Base-by-base conservation (phyloP, 2,113 vertebrate species). In the Protobothrops flavoviridis region DNA sequence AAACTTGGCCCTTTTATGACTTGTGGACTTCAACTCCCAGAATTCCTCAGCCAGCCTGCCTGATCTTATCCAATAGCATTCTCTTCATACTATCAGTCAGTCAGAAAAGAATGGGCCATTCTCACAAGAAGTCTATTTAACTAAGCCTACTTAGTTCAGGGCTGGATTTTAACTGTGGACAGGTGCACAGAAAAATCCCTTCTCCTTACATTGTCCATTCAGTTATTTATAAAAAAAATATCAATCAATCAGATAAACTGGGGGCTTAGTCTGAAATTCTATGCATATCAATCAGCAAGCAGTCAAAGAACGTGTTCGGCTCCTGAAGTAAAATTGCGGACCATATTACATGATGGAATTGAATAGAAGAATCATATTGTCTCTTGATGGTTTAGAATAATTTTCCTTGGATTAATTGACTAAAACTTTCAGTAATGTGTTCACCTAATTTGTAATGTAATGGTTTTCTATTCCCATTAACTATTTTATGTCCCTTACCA, bases 381-480 rank as follows among this genome's bases (percentile, higher is more conserved):
- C 17, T 92, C n/a, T 56, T 20, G 56, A 33, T 81, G 61, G 50
- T 81, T 89, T 89, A 39, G 74, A 33, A 56, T 81, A 81, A 39
- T 81, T 81, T 81, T 81, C 33, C 2, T 39, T 81, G 69, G 69
- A 81, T 81, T 43, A 85, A 90, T 4, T 57, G 33, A 57, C 53
- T 26, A 85, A 85, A 56, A 26, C 88, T 13, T 85, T 6, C 17
- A 20, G 69, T 81, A 39, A 81, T 39, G 33, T 81, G 15, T 81
- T 81, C 15, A 81, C 33, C n/a, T 39, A 81, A 81, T 74, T 33
- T 5, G 15, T 74, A 39, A 74, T 39, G 5, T 39, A 74, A 3
- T 39, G n/a, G 15, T 81, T 81, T 81, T 81, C 69, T 92, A 94
- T 85, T 90, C 93, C 85, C 56, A 33, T 8, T 91, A 86, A 91